Evolutionary conservation across 2,888 invertebrate genomes (phyloP), one percentile per base, ranked within the genome.

Genomic region (Colletes collaris): DNA sequence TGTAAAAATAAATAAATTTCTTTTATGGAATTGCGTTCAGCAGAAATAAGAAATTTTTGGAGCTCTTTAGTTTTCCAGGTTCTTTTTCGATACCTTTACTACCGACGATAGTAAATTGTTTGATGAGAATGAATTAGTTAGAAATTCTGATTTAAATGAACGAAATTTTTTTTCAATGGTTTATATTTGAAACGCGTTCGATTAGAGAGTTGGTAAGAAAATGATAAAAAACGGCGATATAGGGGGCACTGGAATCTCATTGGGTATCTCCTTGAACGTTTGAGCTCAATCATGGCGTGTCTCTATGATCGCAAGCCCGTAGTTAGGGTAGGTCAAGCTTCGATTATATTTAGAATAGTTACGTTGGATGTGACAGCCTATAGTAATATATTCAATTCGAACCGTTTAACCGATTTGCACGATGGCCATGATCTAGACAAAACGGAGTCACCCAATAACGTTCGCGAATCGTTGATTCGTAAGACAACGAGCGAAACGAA

Each of bases 271-370:
- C 73, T 80, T 69, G 78, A 72, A 68, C 77, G 73, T 65, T 80
- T 62, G 40, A 69, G 79, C 59, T 73, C 69, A 62, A 75, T 78
- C 68, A 53, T 37, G 56, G 44, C 69, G 52, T 35, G 77, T 49
- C 53, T 68, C 71, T 79, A 58, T 72, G 67, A 63, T 71, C 75
- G 67, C 60, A 50, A 64, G 63, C 44, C 1, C 1, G 59, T 40
- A 68, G 80, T 83, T 82, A 59, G 72, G 85, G 60, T 81, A 85
- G 85, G 81, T 82, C 77, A 68, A 52, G 73, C 77, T 71, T 81
- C 71, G 63, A 82, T 73, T 81, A 74, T 77, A 77, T 81, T 82
- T 82, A 82, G 81, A 77, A 69, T 73, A 70, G 68, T 64, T 72
- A 69, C 60, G 70, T 76, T 53, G 63, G 37, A 53, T 68, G 50